These are phyloP conservation scores for Crocodylus rhombifer DNA, from an alignment of 2,797 vertebrate species.

Conservation along the genomic window DNA sequence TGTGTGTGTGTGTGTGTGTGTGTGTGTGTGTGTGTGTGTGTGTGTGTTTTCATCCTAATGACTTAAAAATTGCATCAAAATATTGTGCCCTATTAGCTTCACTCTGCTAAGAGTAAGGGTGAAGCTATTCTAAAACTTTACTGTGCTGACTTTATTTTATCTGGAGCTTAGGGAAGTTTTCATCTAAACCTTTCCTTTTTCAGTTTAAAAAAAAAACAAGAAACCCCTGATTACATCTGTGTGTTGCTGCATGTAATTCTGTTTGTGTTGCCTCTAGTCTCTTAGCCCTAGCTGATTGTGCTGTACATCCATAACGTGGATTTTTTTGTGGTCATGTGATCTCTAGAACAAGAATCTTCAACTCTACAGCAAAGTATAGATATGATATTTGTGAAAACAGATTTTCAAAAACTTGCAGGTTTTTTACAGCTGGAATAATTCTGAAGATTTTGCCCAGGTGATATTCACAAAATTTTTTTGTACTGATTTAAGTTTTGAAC, in stretches of 20 bases:
- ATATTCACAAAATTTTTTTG: background rate
- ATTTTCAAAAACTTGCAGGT: background rate
- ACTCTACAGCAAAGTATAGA: background rate
- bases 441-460: background rate
- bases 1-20: too few species aligned
- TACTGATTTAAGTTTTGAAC: background rate
- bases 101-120: background rate
- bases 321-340: background rate
- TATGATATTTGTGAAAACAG: background rate
- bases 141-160: background rate
- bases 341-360: background rate
- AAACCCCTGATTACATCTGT: background rate
- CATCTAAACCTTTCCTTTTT: background rate
- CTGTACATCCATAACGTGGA: background rate
- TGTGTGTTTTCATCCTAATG: slow-evolving; percentile 44
- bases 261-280: background rate
- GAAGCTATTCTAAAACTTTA: background rate
- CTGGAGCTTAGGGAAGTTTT: background rate
- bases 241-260: background rate
- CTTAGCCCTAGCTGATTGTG: background rate
- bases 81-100: background rate
- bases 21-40: background rate
- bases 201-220: background rate
- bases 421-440: background rate
- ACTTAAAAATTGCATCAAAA: background rate